Percentiles rank a stretch among this genome's conserved stretches.
phyloP scores from a whole-genome alignment of 2,888 invertebrate genomes.

The Acutogordius australiensis region DNA sequence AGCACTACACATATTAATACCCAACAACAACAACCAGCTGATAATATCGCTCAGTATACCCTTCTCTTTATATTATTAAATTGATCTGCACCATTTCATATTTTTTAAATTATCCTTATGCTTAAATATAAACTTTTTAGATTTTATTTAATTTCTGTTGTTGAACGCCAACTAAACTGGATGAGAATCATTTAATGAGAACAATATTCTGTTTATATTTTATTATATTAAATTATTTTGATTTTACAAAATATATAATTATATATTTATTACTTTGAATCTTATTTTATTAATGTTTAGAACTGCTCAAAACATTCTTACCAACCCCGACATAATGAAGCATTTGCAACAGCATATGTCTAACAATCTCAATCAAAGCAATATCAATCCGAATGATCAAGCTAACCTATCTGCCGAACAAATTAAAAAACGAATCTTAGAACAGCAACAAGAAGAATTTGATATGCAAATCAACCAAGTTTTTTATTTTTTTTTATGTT shows the following conservation, averaged over 20 bases:
- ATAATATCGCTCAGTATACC: neutral
- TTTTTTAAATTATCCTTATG: too few species aligned
- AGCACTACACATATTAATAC: neutral
- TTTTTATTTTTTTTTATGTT: too few species aligned
- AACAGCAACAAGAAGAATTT: slow-evolving; percentile 9
- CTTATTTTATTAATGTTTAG: neutral
- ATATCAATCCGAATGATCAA: neutral
- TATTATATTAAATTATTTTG: too few species aligned
- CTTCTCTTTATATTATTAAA: too few species aligned
- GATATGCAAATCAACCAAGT: slow-evolving; percentile 6
- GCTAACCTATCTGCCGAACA: too few species aligned
- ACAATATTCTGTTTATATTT: too few species aligned
- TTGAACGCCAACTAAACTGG: too few species aligned
- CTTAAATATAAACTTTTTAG: too few species aligned
- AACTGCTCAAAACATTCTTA: slow-evolving; percentile 1
- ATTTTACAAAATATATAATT: neutral
- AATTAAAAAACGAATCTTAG: neutral
- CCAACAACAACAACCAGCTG: neutral
- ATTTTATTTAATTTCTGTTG: too few species aligned
- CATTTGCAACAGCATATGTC: neutral
- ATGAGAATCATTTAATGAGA: too few species aligned
- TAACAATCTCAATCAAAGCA: too few species aligned
- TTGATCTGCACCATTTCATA: too few species aligned
- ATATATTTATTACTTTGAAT: neutral
- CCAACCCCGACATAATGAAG: neutral